Base-by-base conservation (phyloP, 2,113 vertebrate species). In the Lampris incognitus region DNA sequence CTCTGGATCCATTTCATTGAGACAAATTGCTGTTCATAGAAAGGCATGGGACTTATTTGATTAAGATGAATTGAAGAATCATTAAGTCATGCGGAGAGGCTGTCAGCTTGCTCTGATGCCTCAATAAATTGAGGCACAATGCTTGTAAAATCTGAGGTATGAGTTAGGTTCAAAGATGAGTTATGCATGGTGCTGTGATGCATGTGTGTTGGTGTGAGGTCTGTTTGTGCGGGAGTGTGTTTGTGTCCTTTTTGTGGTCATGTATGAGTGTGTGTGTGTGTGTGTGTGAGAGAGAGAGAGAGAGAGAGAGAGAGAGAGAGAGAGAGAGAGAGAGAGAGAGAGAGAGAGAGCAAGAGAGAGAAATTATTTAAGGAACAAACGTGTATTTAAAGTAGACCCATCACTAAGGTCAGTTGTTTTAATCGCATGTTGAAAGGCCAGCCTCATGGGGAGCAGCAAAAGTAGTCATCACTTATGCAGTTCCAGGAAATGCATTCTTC, bases 401-500 rank as follows among this genome's bases (percentile, higher is more conserved):
- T 79, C 72, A 56, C 42, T 73, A 44, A 64, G 74, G 72, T 78
- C 68, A 68, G 51, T 66, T 83, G 73, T 78, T 82, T 74, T 85
- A 46, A 81, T 61, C 36, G 46, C 48, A 61, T 78, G 82, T 62
- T 81, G 40, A 77, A 85, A 72, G 80, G 64, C 66, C 39, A 54
- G 44, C 68, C 86, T 58, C 78, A 58, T 69, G 79, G 77, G 76
- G 83, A 54, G 64, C 44, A 57, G 84, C 50, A 51, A 75, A 24
- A 41, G 67, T 36, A 49, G 46, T 69, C 48, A 66, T 37, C 2
- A 8, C 59, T 70, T 69, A 74, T 69, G 76, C 50, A 3, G 5
- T 88, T 90, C 78, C 76, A 72, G 65, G 79, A 82, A 81, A 41
- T 62, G 61, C 79, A 77, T 87, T 85, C 76, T 87, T 86, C 82